phyloP scores from a whole-genome alignment of 1,140 invertebrate genomes.

The Lasaia peninsularis region DNA sequence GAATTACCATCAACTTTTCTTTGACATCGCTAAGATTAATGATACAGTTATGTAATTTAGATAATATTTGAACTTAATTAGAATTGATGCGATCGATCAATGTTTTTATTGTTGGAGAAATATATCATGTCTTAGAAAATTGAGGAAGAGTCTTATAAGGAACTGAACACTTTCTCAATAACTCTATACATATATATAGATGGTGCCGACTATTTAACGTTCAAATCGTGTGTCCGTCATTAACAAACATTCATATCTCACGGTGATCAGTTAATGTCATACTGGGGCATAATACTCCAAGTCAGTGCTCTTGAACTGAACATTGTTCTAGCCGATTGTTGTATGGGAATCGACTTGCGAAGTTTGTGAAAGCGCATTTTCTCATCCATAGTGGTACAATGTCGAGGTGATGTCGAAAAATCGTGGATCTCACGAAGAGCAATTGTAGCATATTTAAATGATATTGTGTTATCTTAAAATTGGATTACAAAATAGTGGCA shows the following conservation, averaged over 20 bases:
- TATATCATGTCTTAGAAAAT: conserved; percentile 1
- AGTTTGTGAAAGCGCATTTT: conserved; percentile 58
- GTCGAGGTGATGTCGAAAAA: conserved; percentile 40
- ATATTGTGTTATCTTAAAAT: conserved; percentile 13
- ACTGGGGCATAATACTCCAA: conserved; percentile 25
- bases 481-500: conserved; percentile 2
- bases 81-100: not conserved
- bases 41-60: not conserved
- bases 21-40: not conserved
- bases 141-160: conserved; percentile 1
- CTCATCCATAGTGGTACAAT: conserved; percentile 38
- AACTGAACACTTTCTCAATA: not conserved
- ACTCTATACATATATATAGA: conserved; percentile 20
- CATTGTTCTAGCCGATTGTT: conserved; percentile 51
- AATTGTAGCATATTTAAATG: conserved; percentile 30
- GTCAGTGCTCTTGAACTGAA: conserved; percentile 46
- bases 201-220: conserved; percentile 13
- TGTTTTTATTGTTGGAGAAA: not conserved
- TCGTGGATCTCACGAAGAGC: conserved; percentile 26
- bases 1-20: not conserved
- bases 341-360: conserved; percentile 43
- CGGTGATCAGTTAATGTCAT: conserved; percentile 29
- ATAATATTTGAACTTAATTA: not conserved
- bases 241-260: conserved; percentile 29
- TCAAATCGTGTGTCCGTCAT: conserved; percentile 22